Evolutionary conservation across 2,797 vertebrate genomes (phyloP).

Genomic region (Acridotheres tristis): DNA sequence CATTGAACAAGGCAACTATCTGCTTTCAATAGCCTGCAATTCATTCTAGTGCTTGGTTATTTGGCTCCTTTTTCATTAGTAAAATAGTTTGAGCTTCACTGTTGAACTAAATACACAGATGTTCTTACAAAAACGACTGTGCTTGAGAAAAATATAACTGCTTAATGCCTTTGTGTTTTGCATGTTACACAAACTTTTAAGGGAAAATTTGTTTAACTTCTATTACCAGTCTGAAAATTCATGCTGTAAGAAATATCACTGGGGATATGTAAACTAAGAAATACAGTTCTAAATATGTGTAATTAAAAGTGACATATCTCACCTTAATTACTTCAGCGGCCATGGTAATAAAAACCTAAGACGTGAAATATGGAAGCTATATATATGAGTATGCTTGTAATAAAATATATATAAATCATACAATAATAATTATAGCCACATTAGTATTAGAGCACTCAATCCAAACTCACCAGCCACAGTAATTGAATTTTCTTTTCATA

Average conservation of each 20-base stretch:
- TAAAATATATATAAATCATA: not conserved
- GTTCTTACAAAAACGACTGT: conserved; percentile 6
- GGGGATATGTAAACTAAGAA: not conserved
- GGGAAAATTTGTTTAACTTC: not conserved
- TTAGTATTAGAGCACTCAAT: not conserved
- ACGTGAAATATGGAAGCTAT: not conserved
- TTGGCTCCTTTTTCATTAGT: conserved; percentile 32
- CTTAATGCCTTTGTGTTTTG: conserved; percentile 17
- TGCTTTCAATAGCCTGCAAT: conserved; percentile 19
- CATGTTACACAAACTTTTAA: conserved; percentile 23
- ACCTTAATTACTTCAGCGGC: not conserved
- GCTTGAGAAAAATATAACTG: conserved; percentile 8
- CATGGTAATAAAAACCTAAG: not conserved
- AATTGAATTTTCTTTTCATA: not conserved
- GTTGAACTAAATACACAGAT: conserved; percentile 38
- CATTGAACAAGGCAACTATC: not conserved
- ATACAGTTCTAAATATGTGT: not conserved
- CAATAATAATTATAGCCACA: not conserved
- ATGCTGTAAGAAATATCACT: not conserved
- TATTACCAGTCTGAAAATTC: conserved; percentile 8
- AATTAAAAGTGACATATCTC: not conserved
- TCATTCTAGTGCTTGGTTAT: conserved; percentile 24
- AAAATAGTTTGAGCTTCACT: conserved; percentile 41
- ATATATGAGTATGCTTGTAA: not conserved
- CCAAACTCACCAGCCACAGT: not conserved